Conservation (phyloP, 1,140 invertebrate genomes). For the Nymphalis io region DNA sequence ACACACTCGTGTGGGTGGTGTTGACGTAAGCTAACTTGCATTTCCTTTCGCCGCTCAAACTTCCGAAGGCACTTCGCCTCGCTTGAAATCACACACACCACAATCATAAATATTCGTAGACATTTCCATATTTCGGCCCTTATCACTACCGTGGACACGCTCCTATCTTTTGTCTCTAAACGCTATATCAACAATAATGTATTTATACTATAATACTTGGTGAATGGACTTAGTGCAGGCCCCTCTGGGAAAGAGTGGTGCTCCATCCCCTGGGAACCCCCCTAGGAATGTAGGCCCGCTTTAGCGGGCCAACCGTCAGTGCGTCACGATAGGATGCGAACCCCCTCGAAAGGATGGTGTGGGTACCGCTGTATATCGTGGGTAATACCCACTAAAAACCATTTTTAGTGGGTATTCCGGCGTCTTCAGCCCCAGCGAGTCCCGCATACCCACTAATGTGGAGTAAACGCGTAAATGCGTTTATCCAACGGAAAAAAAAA, state of each 20-base stretch:
- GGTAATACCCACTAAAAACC: no score
- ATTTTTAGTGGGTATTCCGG: no score
- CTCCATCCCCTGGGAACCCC: no score
- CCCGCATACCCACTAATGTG: no score
- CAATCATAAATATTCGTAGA: constrained; percentile 30
- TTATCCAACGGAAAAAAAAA: no score
- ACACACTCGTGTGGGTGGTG: constrained; percentile 25
- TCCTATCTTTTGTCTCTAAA: constrained; percentile 8
- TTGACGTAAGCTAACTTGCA: constrained; percentile 26
- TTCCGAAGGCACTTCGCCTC: constrained; percentile 28
- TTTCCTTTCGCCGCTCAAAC: constrained; percentile 25
- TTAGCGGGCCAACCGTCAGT: no score
- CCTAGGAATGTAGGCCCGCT: no score
- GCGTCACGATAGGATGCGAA: no score
- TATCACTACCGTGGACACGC: constrained; percentile 22
- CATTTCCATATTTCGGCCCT: constrained; percentile 29
- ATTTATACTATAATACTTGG: background rate
- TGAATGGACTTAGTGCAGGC: background rate
- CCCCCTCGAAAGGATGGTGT: no score
- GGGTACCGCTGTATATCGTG: no score
- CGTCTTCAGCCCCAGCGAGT: no score
- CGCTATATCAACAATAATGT: background rate
- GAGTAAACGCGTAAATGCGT: no score
- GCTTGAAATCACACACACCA: constrained; percentile 26
- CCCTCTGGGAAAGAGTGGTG: background rate